Evolutionary conservation across 2,797 vertebrate genomes (phyloP), one percentile per base, ranked within the genome.

Genomic region (Sebastes aleutianus): DNA sequence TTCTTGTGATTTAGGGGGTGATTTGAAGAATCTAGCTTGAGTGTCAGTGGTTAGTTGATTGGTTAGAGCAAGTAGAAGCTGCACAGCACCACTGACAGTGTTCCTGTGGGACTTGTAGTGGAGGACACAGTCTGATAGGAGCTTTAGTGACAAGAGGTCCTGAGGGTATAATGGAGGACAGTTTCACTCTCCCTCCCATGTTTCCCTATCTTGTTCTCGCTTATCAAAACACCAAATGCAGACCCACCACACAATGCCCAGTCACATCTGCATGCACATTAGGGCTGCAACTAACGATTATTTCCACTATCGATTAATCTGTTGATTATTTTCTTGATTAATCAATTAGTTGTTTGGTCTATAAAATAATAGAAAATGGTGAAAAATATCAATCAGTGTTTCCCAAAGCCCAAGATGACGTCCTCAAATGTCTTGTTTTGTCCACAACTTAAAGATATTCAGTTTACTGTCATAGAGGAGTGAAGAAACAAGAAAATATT

Each of bases 101-200:
- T 74, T 88, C 88, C 84, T 83, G 57, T 68, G 80, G 82, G 83
- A 84, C 43, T 31, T 64, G 27, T 1, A 69, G 31, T 32, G 13
- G 75, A 86, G 73, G 65, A 85, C 67, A 74, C n/a, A 74, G 82
- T 74, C 53, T 91, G 83, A 94, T 76, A 39, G 73, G 77, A 91
- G 79, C 75, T 83, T 76, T 83, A 82, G 79, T 93, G 93, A 94
- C 92, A 93, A 77, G 84, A 79, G 20, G 63, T 87, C 90, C 89
- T 83, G 14, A 56, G 92, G 89, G 87, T 47, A 74, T 74, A 43
- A 18, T 83, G 39, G 73, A 83, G 43, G 63, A 88, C 61, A 71
- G 80, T 64, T 84, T 82, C 76, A 70, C 83, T 86, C 58, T 56
- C 75, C 50, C 27, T 29, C 26, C 22, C 8, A 56, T 14, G 59